These are phyloP conservation scores for Butorides virescens DNA, from an alignment of 2,113 vertebrate genomes.

Conservation along the genomic window DNA sequence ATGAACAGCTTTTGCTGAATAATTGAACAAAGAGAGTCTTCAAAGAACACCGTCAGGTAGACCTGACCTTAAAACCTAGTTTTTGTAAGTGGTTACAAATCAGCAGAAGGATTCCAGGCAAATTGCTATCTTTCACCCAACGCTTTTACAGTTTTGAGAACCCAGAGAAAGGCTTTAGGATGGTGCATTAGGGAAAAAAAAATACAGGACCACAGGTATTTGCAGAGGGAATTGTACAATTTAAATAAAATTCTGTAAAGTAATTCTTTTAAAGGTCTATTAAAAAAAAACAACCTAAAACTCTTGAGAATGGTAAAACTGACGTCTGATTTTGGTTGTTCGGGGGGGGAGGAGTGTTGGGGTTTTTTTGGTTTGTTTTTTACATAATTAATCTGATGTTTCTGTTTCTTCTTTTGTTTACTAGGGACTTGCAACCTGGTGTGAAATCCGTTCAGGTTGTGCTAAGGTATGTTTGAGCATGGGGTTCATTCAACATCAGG, in stretches of 20 bases:
- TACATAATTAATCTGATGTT: not conserved
- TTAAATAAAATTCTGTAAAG: not conserved
- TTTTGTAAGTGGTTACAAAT: not conserved
- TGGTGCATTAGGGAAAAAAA: not conserved
- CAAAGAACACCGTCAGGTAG: not conserved
- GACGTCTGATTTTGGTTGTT: not conserved
- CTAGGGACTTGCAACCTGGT: constrained; percentile 90
- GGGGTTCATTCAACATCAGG: not conserved
- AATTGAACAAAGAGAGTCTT: not conserved
- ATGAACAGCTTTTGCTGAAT: not conserved
- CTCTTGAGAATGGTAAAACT: not conserved
- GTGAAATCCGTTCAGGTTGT: constrained; percentile 95
- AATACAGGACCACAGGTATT: not conserved
- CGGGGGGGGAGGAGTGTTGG: not conserved
- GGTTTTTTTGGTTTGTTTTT: not conserved
- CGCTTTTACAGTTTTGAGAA: not conserved
- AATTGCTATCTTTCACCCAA: not conserved
- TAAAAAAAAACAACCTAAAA: not conserved
- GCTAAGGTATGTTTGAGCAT: constrained; percentile 81
- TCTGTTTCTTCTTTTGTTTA: not conserved
- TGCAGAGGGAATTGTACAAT: not conserved
- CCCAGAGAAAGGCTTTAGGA: not conserved
- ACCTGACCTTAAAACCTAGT: constrained; percentile 8
- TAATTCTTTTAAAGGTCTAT: not conserved
- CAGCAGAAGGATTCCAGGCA: not conserved